Evolutionary conservation across 2,113 vertebrate genomes (phyloP).

Genomic region (Cavia porcellus): DNA sequence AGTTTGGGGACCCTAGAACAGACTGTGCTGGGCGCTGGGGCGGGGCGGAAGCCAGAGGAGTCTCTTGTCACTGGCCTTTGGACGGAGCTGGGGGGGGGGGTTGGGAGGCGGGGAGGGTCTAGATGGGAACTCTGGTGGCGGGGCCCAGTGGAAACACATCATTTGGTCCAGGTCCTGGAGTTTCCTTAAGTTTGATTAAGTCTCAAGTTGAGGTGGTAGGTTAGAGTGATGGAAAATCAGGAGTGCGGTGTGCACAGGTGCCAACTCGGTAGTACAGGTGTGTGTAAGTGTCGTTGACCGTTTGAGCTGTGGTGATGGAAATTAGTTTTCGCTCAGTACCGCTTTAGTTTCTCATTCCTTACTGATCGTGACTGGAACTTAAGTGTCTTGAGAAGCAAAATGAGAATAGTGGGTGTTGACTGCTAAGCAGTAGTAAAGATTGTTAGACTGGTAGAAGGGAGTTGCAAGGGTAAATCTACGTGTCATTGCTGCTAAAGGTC

Average conservation of each 20-base stretch:
- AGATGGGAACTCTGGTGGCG: not conserved
- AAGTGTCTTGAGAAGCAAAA: not conserved
- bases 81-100: too few species aligned
- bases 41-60: not conserved
- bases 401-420: not conserved
- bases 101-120: too few species aligned
- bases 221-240: not conserved
- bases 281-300: not conserved
- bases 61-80: not conserved
- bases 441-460: not conserved
- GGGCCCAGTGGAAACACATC: not conserved
- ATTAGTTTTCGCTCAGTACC: not conserved
- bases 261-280: not conserved
- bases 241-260: not conserved
- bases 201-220: not conserved
- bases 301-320: not conserved
- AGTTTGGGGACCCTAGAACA: conserved; percentile 35
- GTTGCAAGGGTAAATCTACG: conserved; percentile 55
- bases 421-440: not conserved
- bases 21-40: not conserved
- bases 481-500: not conserved
- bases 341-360: not conserved
- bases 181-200: conserved; percentile 31
- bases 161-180: not conserved
- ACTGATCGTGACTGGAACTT: not conserved